phyloP scores from a whole-genome alignment of 2,888 invertebrate genomes.

The Lepidocyrtoides sp. region DNA sequence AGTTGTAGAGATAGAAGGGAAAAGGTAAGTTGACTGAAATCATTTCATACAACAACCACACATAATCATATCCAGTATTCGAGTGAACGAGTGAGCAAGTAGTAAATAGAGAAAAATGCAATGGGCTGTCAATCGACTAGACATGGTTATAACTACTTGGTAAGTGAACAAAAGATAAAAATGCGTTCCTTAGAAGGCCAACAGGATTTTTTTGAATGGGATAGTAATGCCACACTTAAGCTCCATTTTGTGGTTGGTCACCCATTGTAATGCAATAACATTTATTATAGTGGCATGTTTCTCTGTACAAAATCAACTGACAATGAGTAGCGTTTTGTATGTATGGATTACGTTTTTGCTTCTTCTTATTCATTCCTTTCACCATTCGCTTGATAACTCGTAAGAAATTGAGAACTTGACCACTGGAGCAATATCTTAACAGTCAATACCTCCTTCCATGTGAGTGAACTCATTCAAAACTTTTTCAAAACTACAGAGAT shows the following conservation, averaged over 20 bases:
- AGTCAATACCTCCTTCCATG: conserved; percentile 8
- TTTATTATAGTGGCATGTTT: conserved; percentile 27
- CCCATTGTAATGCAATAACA: conserved; percentile 46
- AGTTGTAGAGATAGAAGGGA: background rate
- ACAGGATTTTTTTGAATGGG: conserved; percentile 59
- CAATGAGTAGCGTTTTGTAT: background rate
- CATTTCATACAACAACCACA: conserved; percentile 19
- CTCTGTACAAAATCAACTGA: background rate
- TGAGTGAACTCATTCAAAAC: conserved; percentile 36
- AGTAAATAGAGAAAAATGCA: conserved; percentile 65
- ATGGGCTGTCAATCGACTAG: conserved; percentile 75
- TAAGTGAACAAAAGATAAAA: conserved; percentile 72
- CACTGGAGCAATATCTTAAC: background rate
- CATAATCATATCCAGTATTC: conserved; percentile 18
- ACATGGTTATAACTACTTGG: conserved; percentile 69
- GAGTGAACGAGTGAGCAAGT: conserved; percentile 38
- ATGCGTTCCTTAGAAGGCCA: conserved; percentile 76
- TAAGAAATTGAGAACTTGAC: background rate
- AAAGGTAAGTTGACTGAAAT: conserved; percentile 36
- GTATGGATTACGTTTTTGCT: background rate
- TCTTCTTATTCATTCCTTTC: conserved; percentile 9
- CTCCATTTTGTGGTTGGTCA: conserved; percentile 56
- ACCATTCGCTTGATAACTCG: background rate
- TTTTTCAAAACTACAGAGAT: background rate
- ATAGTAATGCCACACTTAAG: conserved; percentile 46